A percentile compares a stretch with the other conserved stretches of the same genome.
These are phyloP conservation scores for Lydus trimaculatus DNA, from an alignment of 2,888 invertebrate genomes.

Conservation along the genomic window DNA sequence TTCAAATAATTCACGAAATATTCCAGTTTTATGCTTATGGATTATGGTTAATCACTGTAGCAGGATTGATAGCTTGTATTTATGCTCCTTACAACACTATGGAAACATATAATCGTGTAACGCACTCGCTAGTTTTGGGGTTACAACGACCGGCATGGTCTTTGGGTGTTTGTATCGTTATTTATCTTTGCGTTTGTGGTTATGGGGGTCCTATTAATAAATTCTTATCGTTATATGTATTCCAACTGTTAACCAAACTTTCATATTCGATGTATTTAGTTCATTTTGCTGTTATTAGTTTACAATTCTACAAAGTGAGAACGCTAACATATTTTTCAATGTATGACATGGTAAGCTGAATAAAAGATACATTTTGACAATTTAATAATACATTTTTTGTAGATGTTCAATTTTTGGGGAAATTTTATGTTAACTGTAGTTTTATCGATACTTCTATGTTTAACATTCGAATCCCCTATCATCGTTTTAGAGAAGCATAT, in stretches of 20 bases:
- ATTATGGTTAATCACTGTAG: conserved; percentile 6
- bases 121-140: conserved; percentile 11
- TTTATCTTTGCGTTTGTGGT: conserved; percentile 21
- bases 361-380: background rate
- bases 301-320: conserved; percentile 17
- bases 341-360: conserved; percentile 22
- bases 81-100: conserved; percentile 11
- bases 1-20: too few species aligned
- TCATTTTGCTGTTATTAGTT: conserved; percentile 48
- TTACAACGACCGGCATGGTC: conserved; percentile 23
- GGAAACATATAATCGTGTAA: background rate
- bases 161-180: conserved; percentile 12
- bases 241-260: conserved; percentile 62
- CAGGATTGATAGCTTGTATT: conserved; percentile 17
- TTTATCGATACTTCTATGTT: conserved; percentile 23
- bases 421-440: conserved; percentile 18
- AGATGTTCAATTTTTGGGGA: conserved; percentile 27
- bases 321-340: conserved; percentile 22
- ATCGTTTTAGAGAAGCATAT: conserved; percentile 27
- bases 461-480: conserved; percentile 35
- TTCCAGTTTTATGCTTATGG: background rate
- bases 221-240: conserved; percentile 60
- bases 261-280: conserved; percentile 63
- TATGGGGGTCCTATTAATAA: conserved; percentile 58
- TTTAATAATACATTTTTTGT: background rate